A percentile compares a stretch with the other conserved stretches of the same genome.
These are phyloP conservation scores for Chalcis sispes DNA, from an alignment of 2,888 invertebrate genomes.

Conservation along the genomic window DNA sequence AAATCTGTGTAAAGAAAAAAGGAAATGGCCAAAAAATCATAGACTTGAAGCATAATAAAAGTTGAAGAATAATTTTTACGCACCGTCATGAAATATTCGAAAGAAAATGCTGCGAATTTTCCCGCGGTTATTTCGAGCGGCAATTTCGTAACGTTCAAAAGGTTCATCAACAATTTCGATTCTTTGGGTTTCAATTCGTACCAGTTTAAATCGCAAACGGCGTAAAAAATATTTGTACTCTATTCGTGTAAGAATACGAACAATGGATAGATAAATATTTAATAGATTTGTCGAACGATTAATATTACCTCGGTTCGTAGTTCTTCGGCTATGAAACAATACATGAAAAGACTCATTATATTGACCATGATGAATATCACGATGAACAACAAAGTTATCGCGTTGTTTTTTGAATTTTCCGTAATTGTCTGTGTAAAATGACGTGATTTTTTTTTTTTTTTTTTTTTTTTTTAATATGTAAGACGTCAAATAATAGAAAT, in stretches of 20 bases:
- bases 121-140: conserved; percentile 66
- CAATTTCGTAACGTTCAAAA: conserved; percentile 57
- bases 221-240: no score
- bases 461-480: no score
- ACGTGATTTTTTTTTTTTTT: no score
- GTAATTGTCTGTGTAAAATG: no score
- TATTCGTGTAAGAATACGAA: no score
- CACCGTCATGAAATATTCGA: conserved; percentile 64
- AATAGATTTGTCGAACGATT: not conserved
- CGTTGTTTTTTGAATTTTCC: no score
- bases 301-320: conserved; percentile 27
- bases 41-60: not conserved
- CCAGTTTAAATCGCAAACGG: conserved; percentile 64
- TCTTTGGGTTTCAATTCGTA: conserved; percentile 58
- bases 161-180: conserved; percentile 59
- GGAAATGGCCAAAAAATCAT: not conserved
- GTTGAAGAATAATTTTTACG: conserved; percentile 31
- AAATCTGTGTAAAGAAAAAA: conserved; percentile 32
- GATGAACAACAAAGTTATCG: no score
- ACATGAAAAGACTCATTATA: conserved; percentile 41
- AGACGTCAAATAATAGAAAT: no score
- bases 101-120: conserved; percentile 65
- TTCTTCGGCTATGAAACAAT: conserved; percentile 41
- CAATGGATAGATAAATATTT: conserved; percentile 54
- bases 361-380: conserved; percentile 31